Evolutionary conservation across 2,113 vertebrate genomes (phyloP).

Genomic region (Chionis minor): DNA sequence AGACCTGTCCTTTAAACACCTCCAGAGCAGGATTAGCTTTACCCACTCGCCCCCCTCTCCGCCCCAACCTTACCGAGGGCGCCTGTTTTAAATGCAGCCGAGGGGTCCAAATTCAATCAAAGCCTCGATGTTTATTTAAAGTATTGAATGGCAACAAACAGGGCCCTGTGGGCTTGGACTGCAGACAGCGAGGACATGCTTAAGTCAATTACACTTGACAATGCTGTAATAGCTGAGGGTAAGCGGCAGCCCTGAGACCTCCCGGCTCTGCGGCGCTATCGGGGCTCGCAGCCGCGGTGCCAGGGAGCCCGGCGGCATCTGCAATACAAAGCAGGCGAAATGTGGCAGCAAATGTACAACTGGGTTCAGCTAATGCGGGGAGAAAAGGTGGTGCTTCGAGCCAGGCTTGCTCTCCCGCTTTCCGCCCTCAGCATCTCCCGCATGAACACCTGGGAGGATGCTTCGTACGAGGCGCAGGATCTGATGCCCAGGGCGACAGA

Average conservation of each 20-base stretch:
- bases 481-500: not conserved
- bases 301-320: slow-evolving; percentile 6
- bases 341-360: not conserved
- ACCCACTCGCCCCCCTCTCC: fast-evolving
- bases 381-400: not conserved
- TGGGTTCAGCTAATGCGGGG: not conserved
- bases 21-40: not conserved
- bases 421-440: not conserved
- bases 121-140: slow-evolving; percentile 34
- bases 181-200: not conserved
- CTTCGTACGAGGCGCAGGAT: fast-evolving
- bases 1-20: not conserved
- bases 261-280: not conserved
- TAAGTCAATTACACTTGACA: slow-evolving; percentile 24
- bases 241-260: not conserved
- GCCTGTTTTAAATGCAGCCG: not conserved
- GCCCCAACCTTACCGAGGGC: not conserved
- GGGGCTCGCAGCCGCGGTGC: slow-evolving; percentile 10
- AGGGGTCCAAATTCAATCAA: not conserved
- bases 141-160: slow-evolving; percentile 39
- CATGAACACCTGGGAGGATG: not conserved
- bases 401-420: not conserved
- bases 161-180: not conserved
- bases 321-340: slow-evolving; percentile 17
- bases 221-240: not conserved